phyloP scores from a whole-genome alignment of 2,113 vertebrate species.

The Phaethon lepturus region DNA sequence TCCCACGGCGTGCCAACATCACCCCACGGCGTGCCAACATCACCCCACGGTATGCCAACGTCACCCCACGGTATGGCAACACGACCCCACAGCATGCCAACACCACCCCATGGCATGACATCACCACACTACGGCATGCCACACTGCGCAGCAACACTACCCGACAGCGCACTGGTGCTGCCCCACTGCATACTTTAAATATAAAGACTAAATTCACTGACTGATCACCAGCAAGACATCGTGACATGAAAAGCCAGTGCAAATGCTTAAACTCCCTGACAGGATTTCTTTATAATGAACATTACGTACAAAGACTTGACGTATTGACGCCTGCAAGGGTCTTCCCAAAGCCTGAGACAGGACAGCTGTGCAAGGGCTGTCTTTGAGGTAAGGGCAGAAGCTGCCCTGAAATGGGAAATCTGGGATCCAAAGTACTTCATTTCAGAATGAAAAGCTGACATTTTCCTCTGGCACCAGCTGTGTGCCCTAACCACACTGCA shows the following conservation, averaged over 20 bases:
- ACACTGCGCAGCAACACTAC: no score
- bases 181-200: background rate
- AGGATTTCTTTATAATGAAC: background rate
- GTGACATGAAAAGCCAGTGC: rapidly evolving
- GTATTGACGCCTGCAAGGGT: background rate
- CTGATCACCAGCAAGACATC: rapidly evolving
- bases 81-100: rapidly evolving
- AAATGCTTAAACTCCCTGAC: background rate
- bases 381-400: background rate
- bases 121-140: rapidly evolving
- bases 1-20: background rate
- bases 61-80: rapidly evolving
- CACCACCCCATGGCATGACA: rapidly evolving
- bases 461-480: background rate
- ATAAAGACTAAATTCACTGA: background rate
- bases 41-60: rapidly evolving
- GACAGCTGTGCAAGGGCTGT: background rate
- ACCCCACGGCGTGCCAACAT: background rate
- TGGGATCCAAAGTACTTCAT: background rate
- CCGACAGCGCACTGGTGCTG: rapidly evolving
- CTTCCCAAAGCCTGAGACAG: background rate
- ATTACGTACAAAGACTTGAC: rapidly evolving
- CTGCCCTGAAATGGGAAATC: background rate
- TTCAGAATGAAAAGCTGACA: background rate
- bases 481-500: background rate